Base-by-base conservation (phyloP, 2,888 invertebrate genomes). In the Ennomos fuscantarius region DNA sequence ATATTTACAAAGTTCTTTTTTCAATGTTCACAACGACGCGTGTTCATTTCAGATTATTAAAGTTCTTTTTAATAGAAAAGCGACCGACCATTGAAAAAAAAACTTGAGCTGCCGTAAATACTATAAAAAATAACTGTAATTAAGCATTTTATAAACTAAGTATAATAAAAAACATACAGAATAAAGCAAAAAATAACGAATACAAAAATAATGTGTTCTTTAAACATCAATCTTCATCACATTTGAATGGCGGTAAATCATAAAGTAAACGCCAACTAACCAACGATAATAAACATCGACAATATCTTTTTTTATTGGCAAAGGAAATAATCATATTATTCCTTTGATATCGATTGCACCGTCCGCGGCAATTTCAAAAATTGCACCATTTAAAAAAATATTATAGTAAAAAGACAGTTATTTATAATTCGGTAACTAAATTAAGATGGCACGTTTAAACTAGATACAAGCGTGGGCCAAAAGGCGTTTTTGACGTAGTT, bases 141-240 rank as follows among this genome's bases (percentile, higher is more conserved):
- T 80, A 85, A 82, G 84, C 82, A 84, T 80, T 75, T 79, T 78
- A 46, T 9, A 65, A 70, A 36, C 57, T 54, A 58, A 65, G 69
- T 65, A 62, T 62, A 79, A 77, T 76, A 77, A 76, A 77, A 77
- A 78, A 76, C 70, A 74, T 82, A 86, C 72, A 85, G 86, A 84
- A 86, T 82, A 87, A 84, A 79, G 82, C 86, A 81, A 24, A 79
- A 77, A 76, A 82, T 79, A 83, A 86, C 73, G 69, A 71, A 79
- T 87, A 85, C 74, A 87, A 87, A 88, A 87, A 88, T 86, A 86
- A 81, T 74, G 66, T 72, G 72, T 68, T 75, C 70, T 68, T 68
- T 66, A 49, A 43, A 60, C 61, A 56, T 71, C 64, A 15, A 78
- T 76, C 70, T 60, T 64, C 71, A 84, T 87, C 87, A 87, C 87